Percentiles rank a stretch among this genome's conserved stretches.
Evolutionary conservation across 2,113 vertebrate genomes (phyloP).

Genomic region (Trinectes maculatus): DNA sequence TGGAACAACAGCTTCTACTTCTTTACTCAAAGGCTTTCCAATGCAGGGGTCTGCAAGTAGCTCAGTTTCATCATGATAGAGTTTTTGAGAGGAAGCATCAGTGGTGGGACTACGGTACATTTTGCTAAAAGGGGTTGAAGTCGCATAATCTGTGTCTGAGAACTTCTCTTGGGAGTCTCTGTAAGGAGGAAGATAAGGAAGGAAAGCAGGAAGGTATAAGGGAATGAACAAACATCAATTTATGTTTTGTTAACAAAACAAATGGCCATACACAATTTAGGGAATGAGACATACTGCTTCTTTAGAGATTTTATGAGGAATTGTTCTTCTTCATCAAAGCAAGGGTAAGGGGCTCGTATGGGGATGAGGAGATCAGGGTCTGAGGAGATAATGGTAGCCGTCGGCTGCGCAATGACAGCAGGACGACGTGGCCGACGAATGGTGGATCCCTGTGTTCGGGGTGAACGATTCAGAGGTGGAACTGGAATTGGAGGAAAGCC

Average conservation of each 20-base stretch:
- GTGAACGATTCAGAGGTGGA: slow-evolving; percentile 74
- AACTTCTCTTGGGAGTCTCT: slow-evolving; percentile 76
- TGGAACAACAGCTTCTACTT: slow-evolving; percentile 50
- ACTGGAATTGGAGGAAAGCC: slow-evolving; percentile 47
- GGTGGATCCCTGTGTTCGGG: slow-evolving; percentile 63
- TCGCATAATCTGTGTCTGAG: slow-evolving; percentile 67
- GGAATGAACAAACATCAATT: background rate
- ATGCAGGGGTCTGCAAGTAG: slow-evolving; percentile 51
- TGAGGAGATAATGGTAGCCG: slow-evolving; percentile 50
- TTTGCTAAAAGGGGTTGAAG: slow-evolving; percentile 63
- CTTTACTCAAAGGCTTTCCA: slow-evolving; percentile 54
- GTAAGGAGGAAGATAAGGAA: slow-evolving; percentile 16
- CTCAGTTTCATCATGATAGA: slow-evolving; percentile 68
- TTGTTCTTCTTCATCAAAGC: slow-evolving; percentile 73
- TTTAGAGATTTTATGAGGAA: slow-evolving; percentile 77
- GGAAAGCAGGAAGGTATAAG: slow-evolving; percentile 1
- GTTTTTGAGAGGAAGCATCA: slow-evolving; percentile 63
- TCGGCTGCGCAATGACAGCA: slow-evolving; percentile 57
- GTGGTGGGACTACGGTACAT: slow-evolving; percentile 44
- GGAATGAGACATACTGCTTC: slow-evolving; percentile 75
- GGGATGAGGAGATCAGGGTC: slow-evolving; percentile 82
- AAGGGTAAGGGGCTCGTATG: slow-evolving; percentile 61
- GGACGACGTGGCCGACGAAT: slow-evolving; percentile 66
- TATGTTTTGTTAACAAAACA: background rate
- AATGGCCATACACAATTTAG: no score